Base-by-base conservation (phyloP, 2,113 vertebrate species). In the Chloropsis hardwickii region DNA sequence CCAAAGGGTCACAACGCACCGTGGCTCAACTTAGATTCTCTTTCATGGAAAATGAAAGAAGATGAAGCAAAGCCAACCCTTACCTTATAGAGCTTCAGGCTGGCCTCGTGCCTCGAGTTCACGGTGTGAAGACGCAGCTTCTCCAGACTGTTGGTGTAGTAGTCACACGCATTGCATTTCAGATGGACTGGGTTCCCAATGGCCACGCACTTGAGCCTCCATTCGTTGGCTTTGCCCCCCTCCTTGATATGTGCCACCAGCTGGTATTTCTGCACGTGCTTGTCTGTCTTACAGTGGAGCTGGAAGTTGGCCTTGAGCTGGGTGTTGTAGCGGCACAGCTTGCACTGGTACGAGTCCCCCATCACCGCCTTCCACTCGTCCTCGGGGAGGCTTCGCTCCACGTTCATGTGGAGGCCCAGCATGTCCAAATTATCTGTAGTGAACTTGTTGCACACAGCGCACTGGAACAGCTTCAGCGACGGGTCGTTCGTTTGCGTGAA, bases 291-390 rank as follows among this genome's bases (percentile, higher is more conserved):
- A 95, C 99, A 99, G 97, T 99, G 99, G 83, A 99, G 98, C 97
- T 99, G 99, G 97, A 99, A 99, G 98, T 99, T 99, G 95, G 99
- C 99, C 98, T 99, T 99, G 88, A 99, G 99, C 97, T 99, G 99
- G 0, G 99, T 99, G 97, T 99, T 99, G 97, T 99, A 99, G 95
- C 98, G 99, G 98, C 99, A 99, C 91, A 99, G 95, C 98, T 99
- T 99, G 98, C 99, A 99, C 98, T 99, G 99, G 97, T 99, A 99
- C 1, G 99, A 99, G 98, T 99, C 99, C 44, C 99, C 99, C 98
- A 99, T 98, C 95, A 98, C 98, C 0, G 99, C 99, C 67, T 99
- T 99, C 99, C 99, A 99, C 96, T 99, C 99, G 2, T 99, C 99
- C 95, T 99, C 99, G 0, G 99, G 99, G 53, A 99, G 98, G 96